Evolutionary conservation across 2,113 vertebrate genomes (phyloP).

Genomic region (Athene noctua): DNA sequence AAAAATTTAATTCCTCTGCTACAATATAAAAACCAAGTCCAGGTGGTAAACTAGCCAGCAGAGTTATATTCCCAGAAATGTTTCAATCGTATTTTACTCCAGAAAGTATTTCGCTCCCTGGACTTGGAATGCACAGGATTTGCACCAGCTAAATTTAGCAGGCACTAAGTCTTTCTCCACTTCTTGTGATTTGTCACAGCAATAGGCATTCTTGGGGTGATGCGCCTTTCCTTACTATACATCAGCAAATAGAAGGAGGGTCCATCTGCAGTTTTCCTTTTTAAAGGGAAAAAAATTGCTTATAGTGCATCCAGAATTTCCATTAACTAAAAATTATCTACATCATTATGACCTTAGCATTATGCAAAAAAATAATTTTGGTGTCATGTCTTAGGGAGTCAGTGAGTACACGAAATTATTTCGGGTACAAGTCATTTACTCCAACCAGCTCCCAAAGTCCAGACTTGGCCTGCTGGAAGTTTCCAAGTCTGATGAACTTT

Average conservation of each 20-base stretch:
- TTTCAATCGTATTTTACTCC: constrained; percentile 29
- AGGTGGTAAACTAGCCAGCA: constrained; percentile 67
- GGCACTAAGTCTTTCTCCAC: constrained; percentile 57
- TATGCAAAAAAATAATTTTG: not conserved
- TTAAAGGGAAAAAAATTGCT: constrained; percentile 36
- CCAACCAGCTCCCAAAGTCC: not conserved
- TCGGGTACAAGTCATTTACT: constrained; percentile 4
- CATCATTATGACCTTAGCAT: constrained; percentile 17
- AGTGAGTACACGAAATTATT: not conserved
- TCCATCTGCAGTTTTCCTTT: constrained; percentile 18
- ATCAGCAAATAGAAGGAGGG: constrained; percentile 38
- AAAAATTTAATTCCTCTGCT: constrained; percentile 75
- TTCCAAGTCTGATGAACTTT: constrained; percentile 9
- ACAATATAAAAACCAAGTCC: constrained; percentile 74
- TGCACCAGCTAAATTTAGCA: constrained; percentile 50
- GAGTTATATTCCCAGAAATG: constrained; percentile 47
- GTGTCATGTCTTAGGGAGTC: not conserved
- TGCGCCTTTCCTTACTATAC: constrained; percentile 40
- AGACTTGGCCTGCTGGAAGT: not conserved
- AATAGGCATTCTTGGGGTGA: constrained; percentile 61
- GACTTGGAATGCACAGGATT: constrained; percentile 43
- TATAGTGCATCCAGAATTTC: not conserved
- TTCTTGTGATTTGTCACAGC: constrained; percentile 61
- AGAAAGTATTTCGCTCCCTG: constrained; percentile 33
- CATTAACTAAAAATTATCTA: constrained; percentile 31